phyloP scores from a whole-genome alignment of 2,113 vertebrate genomes.

The Pelecanus crispus region DNA sequence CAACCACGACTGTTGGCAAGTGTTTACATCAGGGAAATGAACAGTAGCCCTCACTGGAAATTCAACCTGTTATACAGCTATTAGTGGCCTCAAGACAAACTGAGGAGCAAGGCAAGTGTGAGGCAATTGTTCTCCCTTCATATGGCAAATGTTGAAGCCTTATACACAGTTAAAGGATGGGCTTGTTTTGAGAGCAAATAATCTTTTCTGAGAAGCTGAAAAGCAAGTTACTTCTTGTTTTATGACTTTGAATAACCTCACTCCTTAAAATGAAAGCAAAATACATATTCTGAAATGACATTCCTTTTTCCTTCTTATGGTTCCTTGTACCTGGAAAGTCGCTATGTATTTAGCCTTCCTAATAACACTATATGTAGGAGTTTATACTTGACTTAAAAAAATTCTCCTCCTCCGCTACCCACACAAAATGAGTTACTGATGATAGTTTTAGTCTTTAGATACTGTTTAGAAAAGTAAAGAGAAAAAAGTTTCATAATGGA shows the following conservation, averaged over 20 bases:
- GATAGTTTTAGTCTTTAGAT: not conserved
- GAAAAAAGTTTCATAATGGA: not conserved
- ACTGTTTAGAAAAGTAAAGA: not conserved
- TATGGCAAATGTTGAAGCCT: not conserved
- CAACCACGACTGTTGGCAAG: rapidly evolving
- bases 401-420: slow-evolving; percentile 18
- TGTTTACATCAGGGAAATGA: not conserved
- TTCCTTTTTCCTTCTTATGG: not conserved
- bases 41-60: not conserved
- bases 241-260: not conserved
- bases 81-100: not conserved
- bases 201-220: not conserved
- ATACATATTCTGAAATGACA: not conserved
- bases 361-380: slow-evolving; percentile 12
- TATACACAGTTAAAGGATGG: not conserved
- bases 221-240: not conserved
- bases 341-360: slow-evolving; percentile 5
- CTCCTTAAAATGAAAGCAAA: not conserved
- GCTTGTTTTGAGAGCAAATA: not conserved
- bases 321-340: slow-evolving; percentile 1
- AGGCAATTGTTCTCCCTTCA: not conserved
- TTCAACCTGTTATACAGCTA: not conserved
- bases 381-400: slow-evolving; percentile 22
- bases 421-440: slow-evolving; percentile 23
- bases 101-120: not conserved